Base-by-base conservation (phyloP, 1,140 invertebrate genomes). In the Octopus sinensis region DNA sequence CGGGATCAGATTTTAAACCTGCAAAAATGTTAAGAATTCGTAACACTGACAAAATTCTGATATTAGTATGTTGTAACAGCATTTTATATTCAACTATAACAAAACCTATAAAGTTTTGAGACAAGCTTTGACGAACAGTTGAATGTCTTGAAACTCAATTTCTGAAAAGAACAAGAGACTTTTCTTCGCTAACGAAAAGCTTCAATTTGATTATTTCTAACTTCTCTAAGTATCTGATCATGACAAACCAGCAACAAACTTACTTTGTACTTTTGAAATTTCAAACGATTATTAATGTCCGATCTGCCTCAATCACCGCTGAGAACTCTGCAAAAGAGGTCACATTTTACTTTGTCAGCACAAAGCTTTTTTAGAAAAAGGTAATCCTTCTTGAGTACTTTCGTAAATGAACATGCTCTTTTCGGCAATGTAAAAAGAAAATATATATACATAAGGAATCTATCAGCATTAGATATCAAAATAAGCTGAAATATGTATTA, bases 201-300 rank as follows among this genome's bases (percentile, higher is more conserved):
- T 43, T 3, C 30, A 43, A 43, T 43, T 43, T 43, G 30, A 43
- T 43, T 43, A 43, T 43, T 43, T 43, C 30, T 43, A 43, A 43
- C 30, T 43, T 43, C 3, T 43, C 3, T 43, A 43, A 43, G 30
- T 43, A 43, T 43, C 30, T 43, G 3, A 68, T 68, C 62, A 3
- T 68, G 62, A 68, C 62, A n/a, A 68, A 68, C 62, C n/a, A 68
- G 62, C 62, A 68, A n/a, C 62, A 68, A n/a, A 68, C 62, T 68
- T n/a, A n/a, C 62, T n/a, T 68, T 68, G 12, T 68, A n/a, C 62
- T n/a, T 68, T 68, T 68, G 62, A 68, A n/a, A 68, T 68, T 68
- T 12, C 62, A 68, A 68, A 3, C n/a, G 62, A n/a, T 68, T n/a
- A n/a, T 68, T 68, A 68, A 68, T 68, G n/a, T 68, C 62, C 62